A percentile compares a stretch with the other conserved stretches of the same genome.
These are phyloP conservation scores for Hippolais icterina DNA, from an alignment of 2,113 vertebrate genomes.

Conservation along the genomic window DNA sequence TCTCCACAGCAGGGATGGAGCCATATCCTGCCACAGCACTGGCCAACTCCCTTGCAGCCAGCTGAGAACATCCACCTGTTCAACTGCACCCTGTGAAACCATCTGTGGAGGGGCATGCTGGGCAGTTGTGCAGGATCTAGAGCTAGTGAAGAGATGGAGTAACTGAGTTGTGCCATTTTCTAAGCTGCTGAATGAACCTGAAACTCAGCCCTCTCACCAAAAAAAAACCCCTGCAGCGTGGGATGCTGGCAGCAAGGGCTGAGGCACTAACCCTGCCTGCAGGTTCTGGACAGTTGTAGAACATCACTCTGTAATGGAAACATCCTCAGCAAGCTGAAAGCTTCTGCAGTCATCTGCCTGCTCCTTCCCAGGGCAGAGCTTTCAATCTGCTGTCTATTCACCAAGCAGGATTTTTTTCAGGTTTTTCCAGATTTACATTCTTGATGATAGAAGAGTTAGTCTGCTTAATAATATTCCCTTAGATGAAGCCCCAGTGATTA, in stretches of 20 bases:
- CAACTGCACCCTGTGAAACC: neutral
- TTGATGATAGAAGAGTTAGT: neutral
- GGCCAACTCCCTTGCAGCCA: neutral
- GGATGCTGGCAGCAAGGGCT: neutral
- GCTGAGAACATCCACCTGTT: neutral
- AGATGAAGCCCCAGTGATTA: neutral
- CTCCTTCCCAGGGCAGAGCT: neutral
- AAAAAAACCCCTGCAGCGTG: neutral
- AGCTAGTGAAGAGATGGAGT: neutral
- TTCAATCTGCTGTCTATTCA: neutral
- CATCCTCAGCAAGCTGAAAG: neutral
- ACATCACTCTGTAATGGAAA: neutral
- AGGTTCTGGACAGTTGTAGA: neutral
- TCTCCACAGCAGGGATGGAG: rapidly evolving
- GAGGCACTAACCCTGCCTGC: neutral
- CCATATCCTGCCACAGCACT: rapidly evolving
- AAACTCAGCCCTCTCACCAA: neutral
- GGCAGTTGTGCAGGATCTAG: neutral
- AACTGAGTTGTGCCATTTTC: neutral
- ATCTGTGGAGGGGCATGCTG: neutral
- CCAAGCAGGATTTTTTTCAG: neutral
- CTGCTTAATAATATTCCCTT: neutral
- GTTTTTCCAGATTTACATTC: slow-evolving; percentile 18
- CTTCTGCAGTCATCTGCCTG: neutral
- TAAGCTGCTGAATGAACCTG: neutral